Conservation (phyloP, 2,113 vertebrate genomes). For the human region DNA sequence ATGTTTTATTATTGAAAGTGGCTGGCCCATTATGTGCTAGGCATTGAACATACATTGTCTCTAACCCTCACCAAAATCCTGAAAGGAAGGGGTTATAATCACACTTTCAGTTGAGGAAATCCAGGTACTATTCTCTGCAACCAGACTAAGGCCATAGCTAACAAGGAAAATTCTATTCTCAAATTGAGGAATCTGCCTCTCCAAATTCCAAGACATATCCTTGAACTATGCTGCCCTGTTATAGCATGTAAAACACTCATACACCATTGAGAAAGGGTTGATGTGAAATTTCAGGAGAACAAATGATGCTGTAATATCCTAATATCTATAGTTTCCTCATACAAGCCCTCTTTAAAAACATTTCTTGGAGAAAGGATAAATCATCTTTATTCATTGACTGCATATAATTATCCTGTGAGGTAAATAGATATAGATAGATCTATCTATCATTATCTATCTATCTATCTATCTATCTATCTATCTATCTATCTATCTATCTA, state of each 20-base stretch:
- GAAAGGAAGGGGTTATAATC: not conserved
- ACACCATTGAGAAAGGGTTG: not conserved
- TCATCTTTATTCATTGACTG: not conserved
- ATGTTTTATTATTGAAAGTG: not conserved
- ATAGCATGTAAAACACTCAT: not conserved
- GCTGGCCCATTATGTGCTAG: fast-evolving
- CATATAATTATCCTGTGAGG: not conserved
- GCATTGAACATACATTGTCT: not conserved
- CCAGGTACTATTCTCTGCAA: not conserved
- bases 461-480: too few species aligned
- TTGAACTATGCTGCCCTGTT: not conserved
- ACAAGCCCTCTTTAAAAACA: not conserved
- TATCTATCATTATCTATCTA: too few species aligned
- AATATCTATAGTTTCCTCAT: not conserved
- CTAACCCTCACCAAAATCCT: not conserved
- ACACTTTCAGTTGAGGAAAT: not conserved
- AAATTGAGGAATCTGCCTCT: not conserved
- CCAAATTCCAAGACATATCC: not conserved
- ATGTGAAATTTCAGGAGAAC: not conserved
- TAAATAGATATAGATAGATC: not conserved
- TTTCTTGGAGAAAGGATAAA: not conserved
- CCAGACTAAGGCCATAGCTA: not conserved
- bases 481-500: too few species aligned
- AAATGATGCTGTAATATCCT: not conserved
- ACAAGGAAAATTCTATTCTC: not conserved